Evolutionary conservation across 2,113 vertebrate species (phyloP).

Genomic region (Rhombomys opimus): DNA sequence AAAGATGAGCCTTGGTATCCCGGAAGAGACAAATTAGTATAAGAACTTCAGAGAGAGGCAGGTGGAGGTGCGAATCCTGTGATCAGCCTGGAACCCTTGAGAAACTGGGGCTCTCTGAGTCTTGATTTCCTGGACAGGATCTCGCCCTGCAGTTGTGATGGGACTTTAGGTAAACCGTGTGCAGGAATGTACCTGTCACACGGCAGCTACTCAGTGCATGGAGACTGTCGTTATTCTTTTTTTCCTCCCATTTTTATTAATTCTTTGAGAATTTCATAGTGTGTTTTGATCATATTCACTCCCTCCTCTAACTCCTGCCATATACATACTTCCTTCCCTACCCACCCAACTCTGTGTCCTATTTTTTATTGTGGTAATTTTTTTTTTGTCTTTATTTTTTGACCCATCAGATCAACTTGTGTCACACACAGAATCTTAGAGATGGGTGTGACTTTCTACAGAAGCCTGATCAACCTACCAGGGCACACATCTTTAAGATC

Average conservation of each 20-base stretch:
- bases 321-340: background rate
- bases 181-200: background rate
- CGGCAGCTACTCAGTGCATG: background rate
- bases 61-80: background rate
- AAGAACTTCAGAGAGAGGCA: background rate
- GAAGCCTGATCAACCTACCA: background rate
- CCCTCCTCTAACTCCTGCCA: background rate
- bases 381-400: background rate
- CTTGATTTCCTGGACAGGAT: background rate
- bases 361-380: background rate
- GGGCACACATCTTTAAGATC: background rate
- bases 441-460: background rate
- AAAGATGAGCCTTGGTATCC: background rate
- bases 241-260: background rate
- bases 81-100: background rate
- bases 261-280: background rate
- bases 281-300: background rate
- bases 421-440: too few relatives aligned
- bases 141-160: background rate
- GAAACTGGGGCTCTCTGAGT: background rate
- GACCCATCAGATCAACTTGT: background rate
- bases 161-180: background rate
- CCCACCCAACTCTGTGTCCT: background rate
- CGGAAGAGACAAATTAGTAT: background rate
- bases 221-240: background rate